Base-by-base conservation (phyloP, 2,888 invertebrate species). In the Elmis aenea region DNA sequence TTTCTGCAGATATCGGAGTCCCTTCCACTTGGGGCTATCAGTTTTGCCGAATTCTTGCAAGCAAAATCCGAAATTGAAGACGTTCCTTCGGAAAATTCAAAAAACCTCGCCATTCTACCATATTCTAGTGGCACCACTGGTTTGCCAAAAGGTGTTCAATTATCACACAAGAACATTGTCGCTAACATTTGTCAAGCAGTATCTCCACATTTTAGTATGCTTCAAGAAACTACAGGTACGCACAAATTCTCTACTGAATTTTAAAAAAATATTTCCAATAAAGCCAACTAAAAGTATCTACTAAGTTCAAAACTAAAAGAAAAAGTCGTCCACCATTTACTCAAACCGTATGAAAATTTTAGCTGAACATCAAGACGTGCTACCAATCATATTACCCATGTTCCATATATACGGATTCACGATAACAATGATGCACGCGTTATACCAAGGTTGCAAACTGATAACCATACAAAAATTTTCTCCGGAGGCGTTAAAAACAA, bases 121-220 rank as follows among this genome's bases (percentile, higher is more conserved):
- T 91, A 85, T 63, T 90, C 89, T 2, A 89, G 89, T 60, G 87
- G 87, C 1, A 92, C 91, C 0, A 91, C 90, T 0, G 92, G 92
- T 0, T 44, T 83, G 30, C 82, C 86, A 0, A 87, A 87, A 68
- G 85, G 84, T 2, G 85, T 86, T 0, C 72, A 77, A 52, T 67
- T 85, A 1, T 74, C 79, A 0, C 78, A 83, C 59, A 66, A 56
- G 16, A 78, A 77, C 62, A 44, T 80, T 1, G 50, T 76, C 13
- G 61, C 75, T 0, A 77, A 80, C 50, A 3, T 41, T n/a, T 8
- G 2, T 9, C 41, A 41, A 32, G 11, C 15, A n/a, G n/a, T n/a
- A n/a, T n/a, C n/a, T n/a, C n/a, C n/a, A n/a, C n/a, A n/a, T n/a
- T n/a, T n/a, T n/a, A n/a, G n/a, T n/a, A n/a, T n/a, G n/a, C n/a